Percentiles rank a stretch among this genome's conserved stretches.
phyloP scores from a whole-genome alignment of 2,888 invertebrate species.

The Apomyelois bistriatella region DNA sequence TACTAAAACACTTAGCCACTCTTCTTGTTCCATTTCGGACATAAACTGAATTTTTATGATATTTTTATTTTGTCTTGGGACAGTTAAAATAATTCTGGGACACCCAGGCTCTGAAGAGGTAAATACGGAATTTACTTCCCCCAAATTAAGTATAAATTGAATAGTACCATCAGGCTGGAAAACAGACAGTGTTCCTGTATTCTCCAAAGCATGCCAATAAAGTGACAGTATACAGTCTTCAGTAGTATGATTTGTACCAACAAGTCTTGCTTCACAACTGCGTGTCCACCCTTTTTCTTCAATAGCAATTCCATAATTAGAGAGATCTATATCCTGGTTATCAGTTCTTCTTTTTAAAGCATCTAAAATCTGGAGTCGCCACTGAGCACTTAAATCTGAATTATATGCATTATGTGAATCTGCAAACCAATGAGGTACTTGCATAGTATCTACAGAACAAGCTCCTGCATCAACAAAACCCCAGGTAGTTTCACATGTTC shows the following conservation, averaged over 20 bases:
- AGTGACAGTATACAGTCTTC: conserved; percentile 90
- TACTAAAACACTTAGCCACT: conserved; percentile 91
- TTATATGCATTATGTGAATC: conserved; percentile 81
- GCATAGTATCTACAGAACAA: conserved; percentile 85
- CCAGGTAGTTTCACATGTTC: conserved; percentile 90
- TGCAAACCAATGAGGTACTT: conserved; percentile 88
- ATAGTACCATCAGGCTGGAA: conserved; percentile 89
- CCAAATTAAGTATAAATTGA: conserved; percentile 85
- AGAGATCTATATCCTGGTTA: conserved; percentile 68
- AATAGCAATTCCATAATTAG: conserved; percentile 86
- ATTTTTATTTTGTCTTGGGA: conserved; percentile 80
- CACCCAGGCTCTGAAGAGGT: conserved; percentile 90
- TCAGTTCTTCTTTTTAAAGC: conserved; percentile 82
- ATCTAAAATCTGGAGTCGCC: conserved; percentile 87
- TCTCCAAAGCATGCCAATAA: conserved; percentile 88
- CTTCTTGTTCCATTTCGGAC: conserved; percentile 92
- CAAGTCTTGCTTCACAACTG: conserved; percentile 87
- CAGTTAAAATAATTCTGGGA: conserved; percentile 87
- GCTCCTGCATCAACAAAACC: conserved; percentile 90
- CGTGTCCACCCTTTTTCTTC: conserved; percentile 93
- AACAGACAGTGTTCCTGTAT: conserved; percentile 87
- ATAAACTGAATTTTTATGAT: conserved; percentile 88
- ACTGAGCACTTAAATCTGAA: conserved; percentile 84
- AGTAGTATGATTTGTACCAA: conserved; percentile 74
- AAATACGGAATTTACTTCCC: conserved; percentile 87